A percentile compares a stretch with the other conserved stretches of the same genome.
Evolutionary conservation across 1,140 invertebrate species (phyloP).

Genomic region (Leptinotarsa lineolata): DNA sequence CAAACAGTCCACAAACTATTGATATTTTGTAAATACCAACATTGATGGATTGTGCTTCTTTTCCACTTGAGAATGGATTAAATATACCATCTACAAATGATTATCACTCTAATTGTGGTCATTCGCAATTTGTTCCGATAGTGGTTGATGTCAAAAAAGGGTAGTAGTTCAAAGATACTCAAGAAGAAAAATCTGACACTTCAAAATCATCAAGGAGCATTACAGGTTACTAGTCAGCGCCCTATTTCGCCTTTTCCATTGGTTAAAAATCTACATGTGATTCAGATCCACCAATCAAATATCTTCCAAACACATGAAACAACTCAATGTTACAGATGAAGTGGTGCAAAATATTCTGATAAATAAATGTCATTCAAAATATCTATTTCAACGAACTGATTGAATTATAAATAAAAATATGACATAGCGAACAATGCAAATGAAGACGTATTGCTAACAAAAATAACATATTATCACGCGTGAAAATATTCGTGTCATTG

Average conservation of each 20-base stretch:
- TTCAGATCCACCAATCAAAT: neutral
- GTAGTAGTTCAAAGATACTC: too few species aligned
- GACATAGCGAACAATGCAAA: neutral
- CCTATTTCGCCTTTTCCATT: neutral
- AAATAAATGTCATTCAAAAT: neutral
- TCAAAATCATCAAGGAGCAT: neutral
- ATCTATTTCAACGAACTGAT: neutral
- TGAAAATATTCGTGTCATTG: slow-evolving; percentile 1
- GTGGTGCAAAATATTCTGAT: neutral
- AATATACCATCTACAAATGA: too few species aligned
- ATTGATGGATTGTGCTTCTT: too few species aligned
- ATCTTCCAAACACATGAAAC: neutral
- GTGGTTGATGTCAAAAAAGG: too few species aligned
- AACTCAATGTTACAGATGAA: neutral
- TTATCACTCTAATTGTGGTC: too few species aligned
- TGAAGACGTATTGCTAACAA: neutral
- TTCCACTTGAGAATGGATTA: too few species aligned
- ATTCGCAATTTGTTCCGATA: too few species aligned
- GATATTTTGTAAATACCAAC: too few species aligned
- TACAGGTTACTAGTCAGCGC: neutral
- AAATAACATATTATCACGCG: neutral
- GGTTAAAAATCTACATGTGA: neutral
- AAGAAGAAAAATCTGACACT: too few species aligned
- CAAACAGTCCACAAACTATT: too few species aligned
- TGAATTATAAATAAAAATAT: neutral